phyloP scores from a whole-genome alignment of 2,888 invertebrate genomes.

The Yponomeuta malinellus region DNA sequence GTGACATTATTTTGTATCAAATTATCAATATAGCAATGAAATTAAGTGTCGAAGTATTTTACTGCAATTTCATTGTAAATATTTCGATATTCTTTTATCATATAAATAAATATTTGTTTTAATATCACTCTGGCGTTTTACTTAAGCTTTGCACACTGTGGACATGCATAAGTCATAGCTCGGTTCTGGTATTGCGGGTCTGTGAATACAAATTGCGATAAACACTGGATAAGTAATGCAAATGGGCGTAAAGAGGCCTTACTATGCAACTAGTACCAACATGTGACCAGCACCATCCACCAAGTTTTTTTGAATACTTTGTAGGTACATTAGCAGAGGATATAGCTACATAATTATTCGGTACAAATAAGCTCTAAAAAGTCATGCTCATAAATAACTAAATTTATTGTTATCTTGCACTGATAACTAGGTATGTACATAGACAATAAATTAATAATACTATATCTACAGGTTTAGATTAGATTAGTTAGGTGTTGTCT shows the following conservation, averaged over 20 bases:
- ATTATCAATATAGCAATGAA: slow-evolving; percentile 63
- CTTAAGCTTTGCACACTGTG: slow-evolving; percentile 18
- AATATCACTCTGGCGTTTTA: slow-evolving; percentile 53
- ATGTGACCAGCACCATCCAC: too few relatives aligned
- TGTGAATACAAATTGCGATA: background rate
- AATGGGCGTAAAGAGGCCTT: too few relatives aligned
- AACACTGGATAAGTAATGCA: too few relatives aligned
- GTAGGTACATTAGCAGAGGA: too few relatives aligned
- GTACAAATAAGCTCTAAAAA: too few relatives aligned
- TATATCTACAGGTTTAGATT: background rate
- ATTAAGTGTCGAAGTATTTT: slow-evolving; percentile 62
- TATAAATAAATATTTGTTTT: slow-evolving; percentile 74
- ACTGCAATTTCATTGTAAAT: slow-evolving; percentile 73
- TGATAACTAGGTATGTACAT: too few relatives aligned
- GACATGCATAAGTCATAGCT: slow-evolving; percentile 7
- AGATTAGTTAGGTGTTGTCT: background rate
- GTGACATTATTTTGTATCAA: slow-evolving; percentile 60
- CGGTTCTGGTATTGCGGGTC: background rate
- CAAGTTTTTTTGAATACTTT: too few relatives aligned
- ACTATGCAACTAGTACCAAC: too few relatives aligned
- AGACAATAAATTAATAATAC: too few relatives aligned
- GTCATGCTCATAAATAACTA: too few relatives aligned
- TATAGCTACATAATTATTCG: too few relatives aligned
- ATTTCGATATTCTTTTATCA: slow-evolving; percentile 71
- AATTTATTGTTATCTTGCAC: too few relatives aligned